Evolutionary conservation across 2,113 vertebrate species (phyloP), one percentile per base, ranked within the genome.

Genomic region (Hydrolagus affinis): DNA sequence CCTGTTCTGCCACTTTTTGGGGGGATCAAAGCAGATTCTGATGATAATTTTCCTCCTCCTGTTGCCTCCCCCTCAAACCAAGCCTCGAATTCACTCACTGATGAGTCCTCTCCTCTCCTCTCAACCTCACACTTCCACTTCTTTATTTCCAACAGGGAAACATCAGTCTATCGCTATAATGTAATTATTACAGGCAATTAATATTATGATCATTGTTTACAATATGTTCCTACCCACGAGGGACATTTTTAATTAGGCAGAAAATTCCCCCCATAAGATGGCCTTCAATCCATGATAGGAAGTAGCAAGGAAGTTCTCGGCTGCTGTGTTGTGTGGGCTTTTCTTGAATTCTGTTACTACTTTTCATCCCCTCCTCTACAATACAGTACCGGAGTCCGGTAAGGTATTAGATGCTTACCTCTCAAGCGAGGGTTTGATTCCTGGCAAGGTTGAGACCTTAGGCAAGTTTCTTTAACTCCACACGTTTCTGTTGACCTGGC

Each of bases 241-340:
- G 11, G 59, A 80, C 59, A 80, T 64, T 64, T n/a, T 80, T 80
- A 80, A 80, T 80, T 21, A 76, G 57, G 74, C 8, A 77, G 23
- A 7, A 80, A 73, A 30, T 44, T 17, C 28, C 60, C 25, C 11
- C 12, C 56, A 77, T 11, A 59, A 77, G 12, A 60, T 64, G 23
- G 59, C 23, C 60, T 9, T 30, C 71, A 32, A 17, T 32, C 11
- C 71, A 73, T 32, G 76, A 60, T 57, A 15, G 57, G 76, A 64
- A 80, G 62, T n/a, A 80, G 60, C 4, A 17, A 2, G 25, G 12
- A 4, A 15, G 15, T 60, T 77, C 14, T 62, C 62, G 12, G 60
- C 76, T 59, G 57, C 23, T 77, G n/a, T 14, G 17, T 77, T 77
- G 59, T 59, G 23, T 59, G 21, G 9, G 11, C 44, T 23, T 57